Evolutionary conservation across 2,888 invertebrate genomes (phyloP).

Genomic region (Cephus nigrinus): DNA sequence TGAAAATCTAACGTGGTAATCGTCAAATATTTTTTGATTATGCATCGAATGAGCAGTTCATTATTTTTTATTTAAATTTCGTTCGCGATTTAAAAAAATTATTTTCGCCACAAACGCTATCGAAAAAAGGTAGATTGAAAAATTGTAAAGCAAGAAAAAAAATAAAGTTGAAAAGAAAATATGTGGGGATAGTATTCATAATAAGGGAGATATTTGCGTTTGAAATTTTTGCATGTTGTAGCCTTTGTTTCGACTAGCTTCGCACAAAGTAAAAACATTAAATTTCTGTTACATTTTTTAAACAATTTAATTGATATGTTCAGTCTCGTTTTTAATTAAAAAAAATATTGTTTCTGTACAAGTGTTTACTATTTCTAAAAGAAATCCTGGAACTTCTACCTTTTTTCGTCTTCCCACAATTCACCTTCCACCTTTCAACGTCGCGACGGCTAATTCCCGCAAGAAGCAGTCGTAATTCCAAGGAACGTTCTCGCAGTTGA

Average conservation of each 20-base stretch:
- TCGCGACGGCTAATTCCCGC: slow-evolving; percentile 2
- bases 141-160: too few species aligned
- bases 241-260: neutral
- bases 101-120: too few species aligned
- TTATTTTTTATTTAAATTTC: too few species aligned
- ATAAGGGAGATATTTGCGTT: too few species aligned
- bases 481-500: neutral
- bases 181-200: too few species aligned
- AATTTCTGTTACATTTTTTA: neutral
- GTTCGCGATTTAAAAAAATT: too few species aligned
- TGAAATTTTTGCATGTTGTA: neutral
- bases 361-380: neutral
- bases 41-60: too few species aligned
- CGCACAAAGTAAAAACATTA: neutral
- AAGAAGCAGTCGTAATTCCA: slow-evolving; percentile 4
- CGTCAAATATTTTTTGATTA: too few species aligned
- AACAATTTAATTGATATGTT: neutral
- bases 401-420: neutral
- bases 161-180: too few species aligned
- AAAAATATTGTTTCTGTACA: neutral
- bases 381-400: neutral
- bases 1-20: too few species aligned
- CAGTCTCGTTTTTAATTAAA: neutral
- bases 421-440: neutral
- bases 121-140: too few species aligned